phyloP scores from a whole-genome alignment of 2,797 vertebrate species.

The Pygocentrus nattereri region DNA sequence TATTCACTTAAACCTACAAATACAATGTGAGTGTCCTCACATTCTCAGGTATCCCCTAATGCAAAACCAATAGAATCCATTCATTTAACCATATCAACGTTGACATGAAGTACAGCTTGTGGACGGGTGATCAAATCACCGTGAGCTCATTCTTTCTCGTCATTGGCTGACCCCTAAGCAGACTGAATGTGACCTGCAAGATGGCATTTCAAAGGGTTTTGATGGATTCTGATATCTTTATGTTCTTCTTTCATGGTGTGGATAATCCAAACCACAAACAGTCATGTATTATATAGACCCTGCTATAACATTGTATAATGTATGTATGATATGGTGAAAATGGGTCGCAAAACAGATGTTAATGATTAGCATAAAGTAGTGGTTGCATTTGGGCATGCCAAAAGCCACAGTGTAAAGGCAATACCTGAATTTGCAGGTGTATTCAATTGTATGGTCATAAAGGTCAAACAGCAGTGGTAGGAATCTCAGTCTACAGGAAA shows the following conservation, averaged over 20 bases:
- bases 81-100: constrained; percentile 21
- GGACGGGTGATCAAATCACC: constrained; percentile 26
- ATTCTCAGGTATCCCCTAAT: constrained; percentile 27
- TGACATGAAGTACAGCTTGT: constrained; percentile 21
- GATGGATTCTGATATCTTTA: not conserved
- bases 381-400: too few relatives aligned
- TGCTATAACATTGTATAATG: too few relatives aligned
- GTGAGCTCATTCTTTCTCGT: not conserved
- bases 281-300: too few relatives aligned
- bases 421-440: too few relatives aligned
- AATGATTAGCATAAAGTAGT: too few relatives aligned
- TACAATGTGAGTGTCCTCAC: not conserved
- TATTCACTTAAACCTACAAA: constrained; percentile 34
- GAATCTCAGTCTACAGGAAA: too few relatives aligned
- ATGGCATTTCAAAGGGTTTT: constrained; percentile 29
- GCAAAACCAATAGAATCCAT: constrained; percentile 14
- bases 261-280: not conserved
- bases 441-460: too few relatives aligned
- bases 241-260: not conserved
- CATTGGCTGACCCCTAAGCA: not conserved
- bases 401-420: too few relatives aligned
- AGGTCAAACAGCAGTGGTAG: too few relatives aligned
- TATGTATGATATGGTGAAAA: too few relatives aligned
- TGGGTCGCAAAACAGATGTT: too few relatives aligned
- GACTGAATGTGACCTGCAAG: constrained; percentile 9